Percentiles rank a stretch among this genome's conserved stretches.
phyloP scores from a whole-genome alignment of 53 echinoderm and acorn worm species.

The Echinometra lucunter region DNA sequence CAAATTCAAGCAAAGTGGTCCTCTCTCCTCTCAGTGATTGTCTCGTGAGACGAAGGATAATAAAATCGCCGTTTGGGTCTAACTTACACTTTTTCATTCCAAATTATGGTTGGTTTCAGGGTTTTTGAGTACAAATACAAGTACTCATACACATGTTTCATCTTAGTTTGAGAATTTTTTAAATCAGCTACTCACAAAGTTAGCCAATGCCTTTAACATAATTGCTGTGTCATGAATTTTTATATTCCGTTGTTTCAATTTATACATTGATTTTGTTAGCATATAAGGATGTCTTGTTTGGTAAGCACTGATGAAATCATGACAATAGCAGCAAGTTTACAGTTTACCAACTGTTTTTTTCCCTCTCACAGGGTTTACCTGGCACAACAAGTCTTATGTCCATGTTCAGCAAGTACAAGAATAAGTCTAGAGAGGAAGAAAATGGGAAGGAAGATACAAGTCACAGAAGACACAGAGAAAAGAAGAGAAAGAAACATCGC shows the following conservation, averaged over 20 bases:
- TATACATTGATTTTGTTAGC: background rate
- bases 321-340: background rate
- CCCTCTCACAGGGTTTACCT: slow-evolving; percentile 18
- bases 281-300: background rate
- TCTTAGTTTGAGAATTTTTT: no score
- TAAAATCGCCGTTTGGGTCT: no score
- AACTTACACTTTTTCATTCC: no score
- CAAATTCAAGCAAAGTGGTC: no score
- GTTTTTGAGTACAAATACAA: no score
- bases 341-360: background rate
- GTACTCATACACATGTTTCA: no score
- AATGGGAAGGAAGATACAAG: slow-evolving; percentile 20
- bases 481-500: slow-evolving; percentile 51
- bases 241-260: background rate
- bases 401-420: slow-evolving; percentile 66
- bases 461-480: slow-evolving; percentile 47
- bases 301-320: background rate
- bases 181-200: no score
- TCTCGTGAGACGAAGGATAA: no score
- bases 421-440: background rate
- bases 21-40: no score
- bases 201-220: no score
- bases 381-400: slow-evolving; percentile 28
- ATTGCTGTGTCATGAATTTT: background rate
- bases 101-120: no score